These are phyloP conservation scores for Phalera bucephala DNA, from an alignment of 2,888 invertebrate genomes.

Conservation along the genomic window DNA sequence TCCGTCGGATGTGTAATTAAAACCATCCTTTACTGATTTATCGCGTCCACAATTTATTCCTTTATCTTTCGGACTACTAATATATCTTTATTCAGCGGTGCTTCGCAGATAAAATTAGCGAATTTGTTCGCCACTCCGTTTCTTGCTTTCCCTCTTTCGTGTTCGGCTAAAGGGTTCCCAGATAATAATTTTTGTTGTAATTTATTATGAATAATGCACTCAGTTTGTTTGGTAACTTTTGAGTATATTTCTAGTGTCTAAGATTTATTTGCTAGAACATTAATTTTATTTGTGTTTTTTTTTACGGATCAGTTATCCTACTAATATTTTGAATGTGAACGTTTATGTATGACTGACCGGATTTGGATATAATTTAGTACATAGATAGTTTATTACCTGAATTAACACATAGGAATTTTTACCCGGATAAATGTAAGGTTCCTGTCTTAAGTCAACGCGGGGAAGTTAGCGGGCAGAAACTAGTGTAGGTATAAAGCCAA, in stretches of 20 bases:
- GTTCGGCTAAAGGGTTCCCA: constrained; percentile 62
- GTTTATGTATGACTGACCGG: not conserved
- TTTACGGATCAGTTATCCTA: not conserved
- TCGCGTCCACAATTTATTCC: constrained; percentile 78
- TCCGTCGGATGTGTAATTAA: constrained; percentile 73
- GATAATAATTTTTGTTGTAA: constrained; percentile 56
- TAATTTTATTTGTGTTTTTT: too few relatives aligned
- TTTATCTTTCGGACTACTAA: constrained; percentile 79
- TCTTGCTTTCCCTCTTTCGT: constrained; percentile 42
- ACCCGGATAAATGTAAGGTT: too few relatives aligned
- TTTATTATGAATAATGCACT: constrained; percentile 45
- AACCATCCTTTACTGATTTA: constrained; percentile 81
- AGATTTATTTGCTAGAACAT: not conserved
- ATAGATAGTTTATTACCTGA: too few relatives aligned
- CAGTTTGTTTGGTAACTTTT: constrained; percentile 21
- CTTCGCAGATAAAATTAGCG: constrained; percentile 73
- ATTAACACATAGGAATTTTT: too few relatives aligned
- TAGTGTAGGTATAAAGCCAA: too few relatives aligned
- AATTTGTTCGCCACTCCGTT: constrained; percentile 60
- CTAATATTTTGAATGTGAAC: not conserved
- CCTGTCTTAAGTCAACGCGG: too few relatives aligned
- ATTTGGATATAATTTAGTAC: too few relatives aligned
- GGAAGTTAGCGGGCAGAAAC: too few relatives aligned
- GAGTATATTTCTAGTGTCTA: not conserved
- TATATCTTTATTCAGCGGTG: constrained; percentile 76